Evolutionary conservation across 2,888 invertebrate species (phyloP).

Genomic region (Watsonalla binaria): DNA sequence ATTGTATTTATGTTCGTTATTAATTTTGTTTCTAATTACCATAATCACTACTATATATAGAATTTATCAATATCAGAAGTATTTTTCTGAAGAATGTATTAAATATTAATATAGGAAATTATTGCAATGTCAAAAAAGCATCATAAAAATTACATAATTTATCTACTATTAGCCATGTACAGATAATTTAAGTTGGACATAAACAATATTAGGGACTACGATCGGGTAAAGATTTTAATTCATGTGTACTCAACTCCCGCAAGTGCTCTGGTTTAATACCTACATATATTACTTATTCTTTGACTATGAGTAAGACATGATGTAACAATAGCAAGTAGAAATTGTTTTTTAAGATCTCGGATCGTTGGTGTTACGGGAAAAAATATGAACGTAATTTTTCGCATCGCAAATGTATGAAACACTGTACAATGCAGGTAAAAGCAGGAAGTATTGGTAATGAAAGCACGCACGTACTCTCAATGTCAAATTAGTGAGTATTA

Average conservation of each 20-base stretch:
- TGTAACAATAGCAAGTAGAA: slow-evolving; percentile 33
- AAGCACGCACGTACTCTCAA: neutral
- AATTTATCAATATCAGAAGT: too few relatives aligned
- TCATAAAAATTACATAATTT: too few relatives aligned
- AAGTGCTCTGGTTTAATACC: slow-evolving; percentile 6
- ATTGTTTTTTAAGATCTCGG: slow-evolving; percentile 23
- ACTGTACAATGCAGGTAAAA: neutral
- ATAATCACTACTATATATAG: too few relatives aligned
- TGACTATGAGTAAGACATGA: slow-evolving; percentile 30
- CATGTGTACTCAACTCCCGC: neutral
- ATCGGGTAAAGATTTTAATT: too few relatives aligned
- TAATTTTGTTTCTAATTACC: too few relatives aligned
- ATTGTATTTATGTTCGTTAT: too few relatives aligned
- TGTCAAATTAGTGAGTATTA: neutral
- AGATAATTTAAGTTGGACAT: too few relatives aligned
- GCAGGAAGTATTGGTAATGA: neutral
- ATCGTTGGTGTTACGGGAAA: slow-evolving; percentile 26
- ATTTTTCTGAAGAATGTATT: too few relatives aligned
- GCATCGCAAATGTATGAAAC: neutral
- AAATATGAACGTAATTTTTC: neutral
- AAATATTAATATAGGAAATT: too few relatives aligned
- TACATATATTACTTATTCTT: slow-evolving; percentile 14
- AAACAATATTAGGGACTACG: too few relatives aligned
- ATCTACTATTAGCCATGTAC: too few relatives aligned
- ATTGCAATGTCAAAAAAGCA: too few relatives aligned